Evolutionary conservation across 2,113 vertebrate species (phyloP).

Genomic region (Chlamydotis undulata): DNA sequence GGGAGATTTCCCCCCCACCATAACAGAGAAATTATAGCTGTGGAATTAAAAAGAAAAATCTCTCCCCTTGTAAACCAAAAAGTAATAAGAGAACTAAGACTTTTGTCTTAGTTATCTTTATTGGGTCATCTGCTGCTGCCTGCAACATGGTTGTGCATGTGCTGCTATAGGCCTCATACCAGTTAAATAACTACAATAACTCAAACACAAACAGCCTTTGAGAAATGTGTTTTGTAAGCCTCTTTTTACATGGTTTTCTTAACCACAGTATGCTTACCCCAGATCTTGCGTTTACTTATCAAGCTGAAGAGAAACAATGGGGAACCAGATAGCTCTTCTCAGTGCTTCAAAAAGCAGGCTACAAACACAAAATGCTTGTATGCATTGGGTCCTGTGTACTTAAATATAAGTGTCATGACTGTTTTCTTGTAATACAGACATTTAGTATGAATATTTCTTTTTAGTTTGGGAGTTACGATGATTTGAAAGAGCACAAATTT

Average conservation of each 20-base stretch:
- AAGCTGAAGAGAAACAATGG: background rate
- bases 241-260: background rate
- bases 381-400: background rate
- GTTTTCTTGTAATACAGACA: slow-evolving; percentile 1
- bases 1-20: background rate
- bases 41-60: background rate
- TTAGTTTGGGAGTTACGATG: slow-evolving; percentile 7
- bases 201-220: background rate
- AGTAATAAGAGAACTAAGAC: background rate
- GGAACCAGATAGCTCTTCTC: background rate
- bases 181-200: background rate
- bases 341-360: background rate
- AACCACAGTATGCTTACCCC: background rate
- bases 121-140: background rate
- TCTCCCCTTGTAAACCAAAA: background rate
- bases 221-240: background rate
- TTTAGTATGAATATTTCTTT: background rate
- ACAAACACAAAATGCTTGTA: background rate
- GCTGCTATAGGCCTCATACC: background rate
- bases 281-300: background rate
- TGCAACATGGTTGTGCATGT: background rate
- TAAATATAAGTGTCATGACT: background rate
- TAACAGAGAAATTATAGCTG: background rate
- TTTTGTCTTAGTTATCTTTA: background rate
- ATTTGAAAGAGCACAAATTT: slow-evolving; percentile 64